Percentiles rank a stretch among this genome's conserved stretches.
Conservation (phyloP, 2,113 vertebrate genomes). For the Pampusana beccarii region DNA sequence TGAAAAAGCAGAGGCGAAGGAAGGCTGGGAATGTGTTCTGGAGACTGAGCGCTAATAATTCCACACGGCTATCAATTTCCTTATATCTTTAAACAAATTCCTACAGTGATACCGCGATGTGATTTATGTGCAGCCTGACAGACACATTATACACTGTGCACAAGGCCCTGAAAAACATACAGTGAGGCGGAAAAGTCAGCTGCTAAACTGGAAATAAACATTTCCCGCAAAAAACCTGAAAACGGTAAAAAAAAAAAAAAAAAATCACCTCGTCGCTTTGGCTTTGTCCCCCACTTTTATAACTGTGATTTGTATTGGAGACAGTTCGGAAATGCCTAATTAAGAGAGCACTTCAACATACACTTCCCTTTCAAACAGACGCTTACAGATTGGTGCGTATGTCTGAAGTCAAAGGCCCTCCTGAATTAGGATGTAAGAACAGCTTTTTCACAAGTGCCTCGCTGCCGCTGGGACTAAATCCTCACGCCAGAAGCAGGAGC, state of each 20-base stretch:
- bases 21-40: slow-evolving; percentile 24
- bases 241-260: neutral
- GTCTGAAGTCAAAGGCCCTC: neutral
- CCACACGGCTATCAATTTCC: slow-evolving; percentile 9
- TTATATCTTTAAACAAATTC: slow-evolving; percentile 50
- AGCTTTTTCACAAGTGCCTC: neutral
- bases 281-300: neutral
- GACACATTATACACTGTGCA: neutral
- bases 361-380: neutral
- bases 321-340: neutral
- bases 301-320: neutral
- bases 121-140: slow-evolving; percentile 28
- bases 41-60: neutral
- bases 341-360: neutral
- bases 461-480: neutral
- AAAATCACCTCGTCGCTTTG: neutral
- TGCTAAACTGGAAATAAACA: neutral
- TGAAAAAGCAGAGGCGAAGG: neutral
- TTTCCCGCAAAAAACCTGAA: neutral
- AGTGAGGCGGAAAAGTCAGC: neutral
- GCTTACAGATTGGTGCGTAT: neutral
- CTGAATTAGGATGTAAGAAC: neutral
- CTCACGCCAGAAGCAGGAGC: neutral
- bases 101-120: neutral
- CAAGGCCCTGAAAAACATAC: neutral